Evolutionary conservation across 2,888 invertebrate species (phyloP), one percentile per base, ranked within the genome.

Genomic region (Ptycholaimellus sp.): DNA sequence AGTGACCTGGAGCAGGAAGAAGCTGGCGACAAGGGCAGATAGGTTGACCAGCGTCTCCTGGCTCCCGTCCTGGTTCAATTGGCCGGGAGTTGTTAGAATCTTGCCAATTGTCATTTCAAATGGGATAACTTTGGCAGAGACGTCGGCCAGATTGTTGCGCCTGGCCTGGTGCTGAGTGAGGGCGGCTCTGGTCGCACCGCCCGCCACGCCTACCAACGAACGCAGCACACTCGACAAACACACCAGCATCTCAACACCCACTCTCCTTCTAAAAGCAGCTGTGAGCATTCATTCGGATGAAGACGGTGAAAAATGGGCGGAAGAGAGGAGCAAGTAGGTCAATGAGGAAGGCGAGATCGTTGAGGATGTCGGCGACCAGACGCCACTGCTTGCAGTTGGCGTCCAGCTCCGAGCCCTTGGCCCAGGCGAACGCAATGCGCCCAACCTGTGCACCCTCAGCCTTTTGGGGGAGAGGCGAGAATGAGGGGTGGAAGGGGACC

Each of bases 31-130:
- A 9, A 85, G 76, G 9, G 79, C 85, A 28, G 77, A 59, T 31
- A 90, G 66, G 64, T 90, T 90, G 13, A 93, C 85, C 45, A 82
- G 71, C 0, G 87, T 90, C 60, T 93, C 93, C 65, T 93, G 93
- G 42, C 85, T 83, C 5, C 82, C 77, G 58, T 93, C 90, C 63
- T n/a, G n/a, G n/a, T n/a, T n/a, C n/a, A n/a, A n/a, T n/a, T n/a
- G n/a, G n/a, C n/a, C n/a, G n/a, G n/a, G n/a, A n/a, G n/a, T n/a
- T n/a, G n/a, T n/a, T n/a, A n/a, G n/a, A n/a, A n/a, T n/a, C n/a
- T n/a, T n/a, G n/a, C n/a, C n/a, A n/a, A n/a, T n/a, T n/a, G n/a
- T n/a, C n/a, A n/a, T n/a, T n/a, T n/a, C n/a, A n/a, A n/a, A n/a
- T n/a, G n/a, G n/a, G n/a, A n/a, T n/a, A n/a, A n/a, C n/a, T n/a